Conservation (phyloP, 2,888 invertebrate genomes). For the Stegana nigrithorax region DNA sequence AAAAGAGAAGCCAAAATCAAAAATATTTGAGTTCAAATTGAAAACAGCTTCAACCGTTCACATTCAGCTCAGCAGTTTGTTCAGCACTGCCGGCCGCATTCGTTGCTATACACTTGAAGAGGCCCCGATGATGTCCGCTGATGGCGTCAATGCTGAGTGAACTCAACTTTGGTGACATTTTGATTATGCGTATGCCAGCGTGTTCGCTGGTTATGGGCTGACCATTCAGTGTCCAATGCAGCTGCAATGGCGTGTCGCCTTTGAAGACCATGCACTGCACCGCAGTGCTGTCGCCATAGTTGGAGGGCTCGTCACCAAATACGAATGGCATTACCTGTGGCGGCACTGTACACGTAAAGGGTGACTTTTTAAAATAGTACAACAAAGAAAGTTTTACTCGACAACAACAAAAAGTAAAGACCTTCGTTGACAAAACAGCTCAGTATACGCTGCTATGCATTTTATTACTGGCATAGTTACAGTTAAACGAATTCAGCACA, state of each 20-base stretch:
- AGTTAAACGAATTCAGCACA: neutral
- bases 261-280: slow-evolving; percentile 81
- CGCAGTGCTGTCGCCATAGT: slow-evolving; percentile 82
- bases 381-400: neutral
- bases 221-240: slow-evolving; percentile 82
- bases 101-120: slow-evolving; percentile 78
- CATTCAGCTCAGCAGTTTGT: slow-evolving; percentile 75
- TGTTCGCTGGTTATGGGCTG: slow-evolving; percentile 71
- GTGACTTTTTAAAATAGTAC: neutral
- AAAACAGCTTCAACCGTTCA: slow-evolving; percentile 73
- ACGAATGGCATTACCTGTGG: slow-evolving; percentile 83
- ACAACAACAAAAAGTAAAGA: neutral
- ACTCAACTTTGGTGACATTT: slow-evolving; percentile 75
- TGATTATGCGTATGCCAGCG: slow-evolving; percentile 72
- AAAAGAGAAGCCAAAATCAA: slow-evolving; percentile 6
- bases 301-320: slow-evolving; percentile 82
- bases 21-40: neutral
- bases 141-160: slow-evolving; percentile 81
- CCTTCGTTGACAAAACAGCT: slow-evolving; percentile 1
- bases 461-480: neutral
- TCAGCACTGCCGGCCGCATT: slow-evolving; percentile 78
- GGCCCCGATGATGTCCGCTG: slow-evolving; percentile 78
- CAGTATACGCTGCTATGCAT: neutral
- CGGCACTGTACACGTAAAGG: slow-evolving; percentile 71
- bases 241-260: slow-evolving; percentile 82